Evolutionary conservation across 1,140 invertebrate species (phyloP), one percentile per base, ranked within the genome.

Genomic region (Brachionus manjavacas): DNA sequence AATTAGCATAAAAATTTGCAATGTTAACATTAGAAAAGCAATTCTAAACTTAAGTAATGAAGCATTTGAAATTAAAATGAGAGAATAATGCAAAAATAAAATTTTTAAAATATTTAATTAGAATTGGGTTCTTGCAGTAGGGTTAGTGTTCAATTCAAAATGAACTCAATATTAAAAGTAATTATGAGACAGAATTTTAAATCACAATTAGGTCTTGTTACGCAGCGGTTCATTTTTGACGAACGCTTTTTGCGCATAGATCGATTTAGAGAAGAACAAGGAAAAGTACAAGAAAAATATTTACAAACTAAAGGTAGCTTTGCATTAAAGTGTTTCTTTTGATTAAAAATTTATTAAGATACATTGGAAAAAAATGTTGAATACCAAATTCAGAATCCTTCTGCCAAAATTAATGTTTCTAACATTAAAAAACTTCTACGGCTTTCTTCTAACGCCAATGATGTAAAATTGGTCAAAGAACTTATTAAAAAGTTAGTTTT

Each of bases 1-100:
- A 76, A 46, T 49, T 49, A 35, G 39, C 20, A 76, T 76, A 25
- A 46, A 76, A 76, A 76, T 76, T 76, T 76, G 72, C 72, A 49
- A 76, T 76, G 72, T 49, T 49, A 76, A 28, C 52, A 60, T 16
- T 60, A 23, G 16, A 60, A 60, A 60, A 16, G 52, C 52, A 60
- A 60, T 60, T 60, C 43, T 49, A 76, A 49, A 76, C 20, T 76
- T 14, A 49, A 49, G 23, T 76, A 46, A 76, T 25, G 20, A 25
- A 76, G n/a, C 8, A 16, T 46, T 74, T 74, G 46, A 76, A 76
- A 76, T 41, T 35, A 72, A 41, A 72, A 72, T 72, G 68, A 35
- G 31, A 72, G 11, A 72, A n/a, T 41, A 31, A 31, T 31, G 16
- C 68, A 39, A 41, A 72, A 72, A 72, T 20, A 41, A 14, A 41